phyloP scores from a whole-genome alignment of 2,113 vertebrate genomes.

The Mugil cephalus region DNA sequence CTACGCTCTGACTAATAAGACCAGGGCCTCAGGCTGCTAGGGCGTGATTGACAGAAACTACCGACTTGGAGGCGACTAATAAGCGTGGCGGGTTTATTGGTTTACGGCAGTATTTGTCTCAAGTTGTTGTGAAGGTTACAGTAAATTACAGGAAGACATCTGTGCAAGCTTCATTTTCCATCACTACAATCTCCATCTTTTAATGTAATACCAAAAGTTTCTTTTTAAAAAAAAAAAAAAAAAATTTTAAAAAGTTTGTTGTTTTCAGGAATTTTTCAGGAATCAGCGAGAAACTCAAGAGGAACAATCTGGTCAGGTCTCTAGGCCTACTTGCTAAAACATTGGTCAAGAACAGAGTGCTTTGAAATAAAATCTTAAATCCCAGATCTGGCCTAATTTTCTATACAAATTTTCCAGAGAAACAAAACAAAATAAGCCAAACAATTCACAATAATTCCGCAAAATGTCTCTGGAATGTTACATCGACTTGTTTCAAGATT shows the following conservation, averaged over 20 bases:
- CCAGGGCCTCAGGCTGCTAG: slow-evolving; percentile 44
- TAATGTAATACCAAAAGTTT: too few species aligned
- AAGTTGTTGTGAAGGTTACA: background rate
- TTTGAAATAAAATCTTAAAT: too few species aligned
- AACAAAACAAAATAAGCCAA: background rate
- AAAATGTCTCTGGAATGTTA: too few species aligned
- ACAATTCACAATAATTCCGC: too few species aligned
- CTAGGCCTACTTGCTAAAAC: too few species aligned
- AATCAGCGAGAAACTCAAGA: background rate
- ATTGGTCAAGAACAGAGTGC: too few species aligned
- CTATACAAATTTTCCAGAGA: background rate
- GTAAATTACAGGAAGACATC: background rate
- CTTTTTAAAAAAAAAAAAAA: too few species aligned
- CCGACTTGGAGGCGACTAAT: slow-evolving; percentile 41
- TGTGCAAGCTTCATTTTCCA: background rate
- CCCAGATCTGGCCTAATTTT: too few species aligned
- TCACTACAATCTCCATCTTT: background rate
- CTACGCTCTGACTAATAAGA: slow-evolving; percentile 61
- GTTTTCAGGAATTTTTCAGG: background rate
- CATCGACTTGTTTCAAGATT: too few species aligned
- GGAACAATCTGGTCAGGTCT: too few species aligned
- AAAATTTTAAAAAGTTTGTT: too few species aligned
- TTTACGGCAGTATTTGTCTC: slow-evolving; percentile 16
- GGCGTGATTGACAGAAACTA: slow-evolving; percentile 65
- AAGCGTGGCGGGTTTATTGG: slow-evolving; percentile 47